These are phyloP conservation scores for Nudaria mundana DNA, from an alignment of 2,888 invertebrate species.

Conservation along the genomic window DNA sequence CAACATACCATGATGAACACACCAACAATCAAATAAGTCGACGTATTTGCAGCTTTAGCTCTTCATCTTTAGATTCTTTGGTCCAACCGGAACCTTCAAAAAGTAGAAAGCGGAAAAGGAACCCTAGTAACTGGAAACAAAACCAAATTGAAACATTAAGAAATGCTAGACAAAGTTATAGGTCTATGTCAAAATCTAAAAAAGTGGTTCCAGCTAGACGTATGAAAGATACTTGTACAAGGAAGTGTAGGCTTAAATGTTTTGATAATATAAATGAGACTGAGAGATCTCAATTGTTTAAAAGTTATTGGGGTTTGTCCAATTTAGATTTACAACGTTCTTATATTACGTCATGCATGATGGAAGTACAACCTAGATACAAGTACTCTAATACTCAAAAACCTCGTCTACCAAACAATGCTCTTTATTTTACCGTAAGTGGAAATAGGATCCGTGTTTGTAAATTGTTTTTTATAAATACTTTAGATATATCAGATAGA, in stretches of 20 bases:
- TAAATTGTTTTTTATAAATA: not conserved
- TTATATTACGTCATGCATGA: slow-evolving; percentile 21
- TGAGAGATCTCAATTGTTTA: not conserved
- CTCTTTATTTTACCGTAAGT: not conserved
- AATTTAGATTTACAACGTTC: not conserved
- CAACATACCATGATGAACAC: slow-evolving; percentile 4
- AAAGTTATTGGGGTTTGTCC: not conserved
- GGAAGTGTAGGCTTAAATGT: not conserved
- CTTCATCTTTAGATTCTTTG: slow-evolving; percentile 8
- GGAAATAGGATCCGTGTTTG: not conserved
- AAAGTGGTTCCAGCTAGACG: too few relatives aligned
- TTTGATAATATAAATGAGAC: not conserved
- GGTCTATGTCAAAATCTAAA: slow-evolving; percentile 2
- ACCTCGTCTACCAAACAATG: not conserved
- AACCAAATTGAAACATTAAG: slow-evolving; percentile 16
- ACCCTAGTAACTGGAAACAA: slow-evolving; percentile 19
- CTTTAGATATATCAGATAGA: not conserved
- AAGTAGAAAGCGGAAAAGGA: slow-evolving; percentile 18
- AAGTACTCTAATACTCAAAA: not conserved
- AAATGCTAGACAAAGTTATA: slow-evolving; percentile 15
- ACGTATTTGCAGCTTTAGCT: slow-evolving; percentile 7
- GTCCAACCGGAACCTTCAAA: too few relatives aligned
- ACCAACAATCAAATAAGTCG: slow-evolving; percentile 8
- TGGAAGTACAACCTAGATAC: slow-evolving; percentile 12
- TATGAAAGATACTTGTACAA: too few relatives aligned